phyloP scores from a whole-genome alignment of 2,797 vertebrate species.

The Leptatherina wallacei region DNA sequence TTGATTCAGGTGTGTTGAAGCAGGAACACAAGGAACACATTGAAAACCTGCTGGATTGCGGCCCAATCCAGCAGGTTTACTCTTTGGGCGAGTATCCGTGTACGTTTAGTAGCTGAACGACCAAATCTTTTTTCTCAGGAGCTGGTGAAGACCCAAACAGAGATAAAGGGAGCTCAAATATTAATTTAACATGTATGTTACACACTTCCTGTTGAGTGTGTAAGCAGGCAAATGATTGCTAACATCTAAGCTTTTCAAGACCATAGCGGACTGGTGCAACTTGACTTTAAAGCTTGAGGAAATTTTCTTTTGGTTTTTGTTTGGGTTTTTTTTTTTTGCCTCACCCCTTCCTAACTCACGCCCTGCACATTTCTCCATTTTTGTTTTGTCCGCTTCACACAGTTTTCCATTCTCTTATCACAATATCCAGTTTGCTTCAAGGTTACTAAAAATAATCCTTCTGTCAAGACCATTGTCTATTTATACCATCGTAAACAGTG shows the following conservation, averaged over 20 bases:
- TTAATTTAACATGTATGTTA: neutral
- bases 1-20: too few species aligned
- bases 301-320: slow-evolving; percentile 41
- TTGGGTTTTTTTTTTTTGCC: slow-evolving; percentile 41
- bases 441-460: slow-evolving; percentile 64
- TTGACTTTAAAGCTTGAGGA: slow-evolving; percentile 17
- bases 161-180: neutral
- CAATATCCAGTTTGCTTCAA: slow-evolving; percentile 45
- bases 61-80: too few species aligned
- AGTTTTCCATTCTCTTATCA: slow-evolving; percentile 75
- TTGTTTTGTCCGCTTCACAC: slow-evolving; percentile 40
- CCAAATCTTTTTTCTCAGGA: neutral
- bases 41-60: too few species aligned
- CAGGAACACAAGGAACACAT: too few species aligned
- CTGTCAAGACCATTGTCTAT: slow-evolving; percentile 71
- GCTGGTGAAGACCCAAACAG: neutral
- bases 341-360: slow-evolving; percentile 33
- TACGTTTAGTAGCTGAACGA: neutral
- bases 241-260: neutral
- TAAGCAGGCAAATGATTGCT: neutral
- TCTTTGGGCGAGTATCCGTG: too few species aligned
- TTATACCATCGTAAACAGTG: slow-evolving; percentile 50
- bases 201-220: neutral
- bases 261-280: neutral
- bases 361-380: slow-evolving; percentile 45